Conservation (phyloP, 1,140 invertebrate genomes). For the Homalodisca vitripennis region DNA sequence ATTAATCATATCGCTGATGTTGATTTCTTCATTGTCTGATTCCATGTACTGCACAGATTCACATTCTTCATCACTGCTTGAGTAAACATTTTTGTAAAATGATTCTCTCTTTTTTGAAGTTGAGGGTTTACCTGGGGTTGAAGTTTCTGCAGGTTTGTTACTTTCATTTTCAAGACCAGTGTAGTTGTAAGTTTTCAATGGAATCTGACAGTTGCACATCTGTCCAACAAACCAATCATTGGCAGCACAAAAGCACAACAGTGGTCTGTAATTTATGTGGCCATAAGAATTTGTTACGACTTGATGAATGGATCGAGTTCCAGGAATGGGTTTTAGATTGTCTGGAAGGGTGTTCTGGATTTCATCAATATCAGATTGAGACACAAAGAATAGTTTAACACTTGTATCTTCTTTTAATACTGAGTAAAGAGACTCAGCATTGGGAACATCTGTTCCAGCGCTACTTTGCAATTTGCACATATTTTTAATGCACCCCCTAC, state of each 20-base stretch:
- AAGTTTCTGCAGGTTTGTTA: no score
- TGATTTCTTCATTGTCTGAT: no score
- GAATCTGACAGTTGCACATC: no score
- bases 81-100: no score
- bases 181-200: no score
- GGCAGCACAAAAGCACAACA: background rate
- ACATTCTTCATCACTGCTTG: no score
- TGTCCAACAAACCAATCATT: no score
- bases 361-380: background rate
- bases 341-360: background rate
- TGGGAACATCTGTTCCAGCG: background rate
- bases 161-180: no score
- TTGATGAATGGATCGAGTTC: background rate
- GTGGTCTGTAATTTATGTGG: background rate
- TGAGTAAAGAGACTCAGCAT: background rate
- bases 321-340: background rate
- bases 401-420: background rate
- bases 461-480: slow-evolving; percentile 19
- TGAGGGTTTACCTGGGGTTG: no score
- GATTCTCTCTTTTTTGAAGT: no score
- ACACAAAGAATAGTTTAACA: background rate
- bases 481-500: slow-evolving; percentile 36
- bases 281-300: background rate
- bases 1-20: no score
- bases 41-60: no score